Conservation (phyloP, 2,113 vertebrate species). For the Prunella fulvescens region DNA sequence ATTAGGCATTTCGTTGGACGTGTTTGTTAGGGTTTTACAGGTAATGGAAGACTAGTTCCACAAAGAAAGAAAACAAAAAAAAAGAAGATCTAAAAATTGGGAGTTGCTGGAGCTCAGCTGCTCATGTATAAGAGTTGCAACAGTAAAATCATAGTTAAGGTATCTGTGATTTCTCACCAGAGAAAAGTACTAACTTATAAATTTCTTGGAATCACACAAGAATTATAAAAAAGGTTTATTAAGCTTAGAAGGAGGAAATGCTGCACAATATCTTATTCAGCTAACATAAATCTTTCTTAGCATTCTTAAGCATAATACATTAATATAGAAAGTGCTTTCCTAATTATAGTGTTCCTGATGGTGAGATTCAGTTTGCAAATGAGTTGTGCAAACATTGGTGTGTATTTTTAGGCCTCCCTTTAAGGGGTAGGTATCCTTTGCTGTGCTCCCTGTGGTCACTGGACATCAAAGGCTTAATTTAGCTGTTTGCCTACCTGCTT, state of each 20-base stretch:
- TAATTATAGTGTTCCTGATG: not conserved
- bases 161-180: not conserved
- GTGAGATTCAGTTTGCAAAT: not conserved
- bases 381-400: not conserved
- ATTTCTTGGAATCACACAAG: not conserved
- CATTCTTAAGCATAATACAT: not conserved
- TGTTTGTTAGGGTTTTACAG: not conserved
- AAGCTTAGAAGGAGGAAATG: not conserved
- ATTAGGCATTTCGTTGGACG: fast-evolving
- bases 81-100: not conserved
- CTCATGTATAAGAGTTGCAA: not conserved
- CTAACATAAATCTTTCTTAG: not conserved
- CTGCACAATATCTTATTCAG: not conserved
- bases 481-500: not conserved
- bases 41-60: not conserved
- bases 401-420: not conserved
- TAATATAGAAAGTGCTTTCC: not conserved
- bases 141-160: not conserved
- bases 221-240: not conserved
- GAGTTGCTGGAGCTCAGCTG: not conserved
- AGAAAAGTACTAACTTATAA: not conserved
- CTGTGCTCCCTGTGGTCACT: not conserved
- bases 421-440: not conserved
- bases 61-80: not conserved
- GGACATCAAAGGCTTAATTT: not conserved